Base-by-base conservation (phyloP, 2,113 vertebrate species). In the Struthio camelus region DNA sequence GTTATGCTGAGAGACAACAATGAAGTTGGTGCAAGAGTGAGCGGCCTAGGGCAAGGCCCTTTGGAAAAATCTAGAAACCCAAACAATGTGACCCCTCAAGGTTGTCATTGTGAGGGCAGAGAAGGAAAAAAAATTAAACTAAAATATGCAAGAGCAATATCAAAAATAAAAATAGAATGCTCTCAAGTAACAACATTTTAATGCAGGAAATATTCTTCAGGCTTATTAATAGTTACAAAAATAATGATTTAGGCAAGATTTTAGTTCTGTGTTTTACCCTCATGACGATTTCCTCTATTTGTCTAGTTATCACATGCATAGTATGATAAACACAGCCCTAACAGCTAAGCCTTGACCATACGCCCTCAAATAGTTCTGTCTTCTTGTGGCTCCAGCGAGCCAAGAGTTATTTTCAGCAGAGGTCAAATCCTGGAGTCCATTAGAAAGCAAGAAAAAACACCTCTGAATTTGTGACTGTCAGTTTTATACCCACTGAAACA, bases 401-500 rank as follows among this genome's bases (percentile, higher is more conserved):
- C n/a, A 85, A 30, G 53, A 93, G 82, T 44, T 89, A 95, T 95
- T 95, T 96, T 92, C 88, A 93, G 96, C 50, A 91, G 73, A 93
- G 89, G 73, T 93, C 48, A 79, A 64, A 70, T 77, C 84, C 86
- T 91, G 38, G 8, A 92, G 40, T 48, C 48, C 73, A 65, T 17
- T 53, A 84, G 48, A 88, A 93, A 80, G 53, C 10, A 87, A 73
- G 14, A 54, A 71, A 89, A 92, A 87, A 64, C 46, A 28, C 4
- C 30, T 14, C 34, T 50, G 10, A 38, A 65, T 87, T 79, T 78
- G 14, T 50, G 46, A 34, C 19, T 32, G 3, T 61, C 46, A 81
- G 56, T 76, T 81, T 79, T 79, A 10, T 40, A 84, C 50, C 19
- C 84, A 56, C 23, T 48, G 73, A n/a, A 91, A 58, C 20, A 65